Conservation (phyloP, 2,888 invertebrate genomes). For the Lasius fuliginosus region DNA sequence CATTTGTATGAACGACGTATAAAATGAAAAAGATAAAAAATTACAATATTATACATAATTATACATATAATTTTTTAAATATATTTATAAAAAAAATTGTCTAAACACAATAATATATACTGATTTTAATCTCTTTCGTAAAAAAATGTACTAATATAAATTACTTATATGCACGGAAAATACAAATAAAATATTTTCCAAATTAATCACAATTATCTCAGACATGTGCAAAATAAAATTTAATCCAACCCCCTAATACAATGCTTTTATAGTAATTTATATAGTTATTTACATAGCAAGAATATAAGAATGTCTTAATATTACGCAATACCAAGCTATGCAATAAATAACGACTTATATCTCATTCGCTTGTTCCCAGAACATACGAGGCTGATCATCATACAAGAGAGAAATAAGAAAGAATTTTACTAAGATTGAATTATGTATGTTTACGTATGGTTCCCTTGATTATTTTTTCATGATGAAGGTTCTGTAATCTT, state of each 20-base stretch:
- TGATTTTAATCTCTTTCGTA: background rate
- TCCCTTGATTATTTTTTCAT: background rate
- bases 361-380: background rate
- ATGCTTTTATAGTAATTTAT: background rate
- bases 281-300: background rate
- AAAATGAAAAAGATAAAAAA: background rate
- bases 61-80: background rate
- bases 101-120: background rate
- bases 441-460: background rate
- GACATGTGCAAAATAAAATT: background rate
- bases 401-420: background rate
- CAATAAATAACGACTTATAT: background rate
- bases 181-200: slow-evolving; percentile 1
- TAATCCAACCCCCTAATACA: no score
- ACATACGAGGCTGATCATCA: background rate
- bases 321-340: background rate
- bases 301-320: background rate
- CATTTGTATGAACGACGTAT: background rate
- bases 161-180: background rate
- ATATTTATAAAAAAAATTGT: background rate
- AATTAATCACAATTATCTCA: background rate
- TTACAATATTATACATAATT: no score
- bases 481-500: background rate
- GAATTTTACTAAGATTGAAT: background rate
- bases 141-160: background rate